phyloP scores from a whole-genome alignment of 2,797 vertebrate species.

The Decapterus maruadsi region DNA sequence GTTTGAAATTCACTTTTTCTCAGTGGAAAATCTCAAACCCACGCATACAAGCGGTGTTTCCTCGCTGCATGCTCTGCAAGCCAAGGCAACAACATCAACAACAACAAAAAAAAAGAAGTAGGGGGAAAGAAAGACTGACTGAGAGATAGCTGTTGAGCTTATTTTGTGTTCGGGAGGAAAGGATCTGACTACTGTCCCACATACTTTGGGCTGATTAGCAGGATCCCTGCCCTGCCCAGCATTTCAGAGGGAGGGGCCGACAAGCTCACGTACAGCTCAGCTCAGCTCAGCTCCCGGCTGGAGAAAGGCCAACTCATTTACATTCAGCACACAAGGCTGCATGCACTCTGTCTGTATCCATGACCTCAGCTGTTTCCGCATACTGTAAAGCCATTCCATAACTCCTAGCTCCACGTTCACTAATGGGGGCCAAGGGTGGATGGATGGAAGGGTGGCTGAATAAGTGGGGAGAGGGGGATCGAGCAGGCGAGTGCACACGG shows the following conservation, averaged over 20 bases:
- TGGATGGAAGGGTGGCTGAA: constrained; percentile 43
- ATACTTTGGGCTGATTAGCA: constrained; percentile 59
- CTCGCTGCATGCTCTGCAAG: constrained; percentile 46
- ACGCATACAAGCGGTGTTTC: constrained; percentile 69
- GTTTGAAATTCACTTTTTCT: constrained; percentile 57
- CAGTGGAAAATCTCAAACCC: constrained; percentile 70
- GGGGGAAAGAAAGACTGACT: constrained; percentile 15
- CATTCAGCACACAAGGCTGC: constrained; percentile 61
- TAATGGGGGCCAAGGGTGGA: constrained; percentile 62
- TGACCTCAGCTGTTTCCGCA: constrained; percentile 78
- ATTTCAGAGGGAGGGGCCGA: constrained; percentile 45
- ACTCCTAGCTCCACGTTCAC: constrained; percentile 63
- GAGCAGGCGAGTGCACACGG: constrained; percentile 30
- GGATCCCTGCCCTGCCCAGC: constrained; percentile 50
- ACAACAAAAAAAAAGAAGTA: neutral
- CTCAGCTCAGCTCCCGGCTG: constrained; percentile 49
- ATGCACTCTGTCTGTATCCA: constrained; percentile 61
- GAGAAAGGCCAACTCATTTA: constrained; percentile 68
- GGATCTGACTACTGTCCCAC: constrained; percentile 55
- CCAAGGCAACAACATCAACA: constrained; percentile 2
- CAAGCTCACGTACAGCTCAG: constrained; percentile 33
- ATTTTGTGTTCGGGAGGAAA: constrained; percentile 38
- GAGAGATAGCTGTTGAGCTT: constrained; percentile 29
- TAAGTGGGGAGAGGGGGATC: constrained; percentile 42
- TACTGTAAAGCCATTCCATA: constrained; percentile 70